phyloP scores from a whole-genome alignment of 92 coral and sea anemone genomes.

The Anthopleura xanthogrammica region DNA sequence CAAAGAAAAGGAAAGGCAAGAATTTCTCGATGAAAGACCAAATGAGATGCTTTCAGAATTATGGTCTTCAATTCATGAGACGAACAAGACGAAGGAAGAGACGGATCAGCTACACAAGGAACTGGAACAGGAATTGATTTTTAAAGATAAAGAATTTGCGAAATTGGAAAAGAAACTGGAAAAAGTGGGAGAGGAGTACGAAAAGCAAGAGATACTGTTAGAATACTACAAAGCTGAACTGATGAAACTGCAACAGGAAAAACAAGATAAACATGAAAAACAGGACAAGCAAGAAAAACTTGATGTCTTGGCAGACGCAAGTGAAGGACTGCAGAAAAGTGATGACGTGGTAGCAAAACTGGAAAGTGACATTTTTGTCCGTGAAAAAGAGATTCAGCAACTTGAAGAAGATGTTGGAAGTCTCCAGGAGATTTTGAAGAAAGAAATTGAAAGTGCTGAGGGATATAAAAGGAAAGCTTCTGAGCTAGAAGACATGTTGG shows the following conservation, averaged over 20 bases:
- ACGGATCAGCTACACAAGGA: conserved; percentile 30
- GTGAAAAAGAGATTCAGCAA: not conserved
- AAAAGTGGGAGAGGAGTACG: conserved; percentile 12
- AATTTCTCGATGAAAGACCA: not conserved
- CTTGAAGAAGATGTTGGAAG: conserved; percentile 21
- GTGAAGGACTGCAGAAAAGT: not conserved
- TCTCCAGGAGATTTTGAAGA: conserved; percentile 17
- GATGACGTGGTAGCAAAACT: not conserved
- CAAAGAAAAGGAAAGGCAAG: conserved; percentile 5
- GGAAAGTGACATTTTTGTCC: not conserved
- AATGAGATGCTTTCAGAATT: conserved; percentile 43
- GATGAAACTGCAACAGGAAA: conserved; percentile 19
- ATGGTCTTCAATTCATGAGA: conserved; percentile 44
- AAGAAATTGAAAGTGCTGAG: conserved; percentile 17
- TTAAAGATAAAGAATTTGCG: conserved; percentile 27
- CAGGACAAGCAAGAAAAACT: not conserved
- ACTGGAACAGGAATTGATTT: conserved; percentile 34
- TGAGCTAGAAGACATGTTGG: conserved; percentile 24
- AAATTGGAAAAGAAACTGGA: conserved; percentile 12
- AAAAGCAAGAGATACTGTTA: not conserved
- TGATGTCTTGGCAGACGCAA: not conserved
- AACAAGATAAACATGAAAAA: not conserved
- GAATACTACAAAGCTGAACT: conserved; percentile 40
- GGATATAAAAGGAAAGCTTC: conserved; percentile 16
- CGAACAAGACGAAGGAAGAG: conserved; percentile 39